Evolutionary conservation across 2,113 vertebrate species (phyloP), one percentile per base, ranked within the genome.

Genomic region (Fukomys damarensis): DNA sequence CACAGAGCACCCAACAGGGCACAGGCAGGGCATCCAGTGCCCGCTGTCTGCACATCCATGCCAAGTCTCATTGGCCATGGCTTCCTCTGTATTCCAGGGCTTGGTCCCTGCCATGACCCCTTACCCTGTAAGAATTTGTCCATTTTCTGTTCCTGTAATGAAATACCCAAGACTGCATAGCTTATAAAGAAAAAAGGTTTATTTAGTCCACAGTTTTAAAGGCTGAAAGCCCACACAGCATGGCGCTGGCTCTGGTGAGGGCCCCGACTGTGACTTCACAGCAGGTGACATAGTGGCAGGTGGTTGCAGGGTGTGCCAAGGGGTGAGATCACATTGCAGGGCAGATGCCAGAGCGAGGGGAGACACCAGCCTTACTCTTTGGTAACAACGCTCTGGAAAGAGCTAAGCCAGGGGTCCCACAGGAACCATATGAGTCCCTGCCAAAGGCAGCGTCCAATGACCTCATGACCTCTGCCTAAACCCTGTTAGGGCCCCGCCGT

Each of bases 71-170:
- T 19, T 9, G 84, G 9, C 66, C 0, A 5, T 5, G 0, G 24
- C 24, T 74, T 30, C 35, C 61, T 43, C 76, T 80, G 16, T 38
- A 8, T 46, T 22, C 6, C n/a, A 19, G 46, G 1, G 30, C 66
- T 38, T 30, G 0, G 3, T 3, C 56, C 30, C 56, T 4, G 3
- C 12, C 1, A 6, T 2, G 46, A 5, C 9, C 35, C 12, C n/a
- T 41, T 4, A 63, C 76, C 32, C 32, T 24, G 70, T 1, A 10
- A 65, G 46, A 14, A 32, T 19, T 5, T 49, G 74, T 49, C 46
- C 28, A 49, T 77, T 77, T 77, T 74, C 70, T 74, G 24, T 74
- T 74, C 38, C 70, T 77, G 12, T 63, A 59, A 63, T 22, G 3
- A 79, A 28, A 26, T 63, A 46, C 79, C 43, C 2, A 20, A 82